Evolutionary conservation across 2,797 vertebrate genomes (phyloP), one percentile per base, ranked within the genome.

Genomic region (Buphagus erythrorhynchus): DNA sequence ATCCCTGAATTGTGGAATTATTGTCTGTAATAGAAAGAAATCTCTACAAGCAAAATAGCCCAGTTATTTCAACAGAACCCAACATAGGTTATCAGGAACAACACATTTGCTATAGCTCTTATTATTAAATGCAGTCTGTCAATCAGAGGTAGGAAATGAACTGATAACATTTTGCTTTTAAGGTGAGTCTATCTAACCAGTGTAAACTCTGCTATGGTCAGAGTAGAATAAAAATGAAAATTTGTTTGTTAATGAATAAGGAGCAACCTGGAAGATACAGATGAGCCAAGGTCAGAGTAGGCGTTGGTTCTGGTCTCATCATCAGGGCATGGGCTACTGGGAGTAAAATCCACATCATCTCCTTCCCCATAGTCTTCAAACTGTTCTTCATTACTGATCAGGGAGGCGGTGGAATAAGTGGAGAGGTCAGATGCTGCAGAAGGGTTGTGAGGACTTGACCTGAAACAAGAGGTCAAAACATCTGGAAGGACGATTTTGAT

Each of bases 361-460:
- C 98, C 99, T 97, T 99, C 99, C 29, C 99, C 99, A 66, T 99
- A 99, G 97, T 99, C 99, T 97, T 99, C 99, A 97, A 99, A 99
- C 97, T 99, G 99, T 83, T 99, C 99, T 98, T 99, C 99, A n/a
- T 98, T 99, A 96, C 98, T 98, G 96, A 98, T 97, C 95, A 99
- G 98, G 16, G 99, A 99, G 54, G 99, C 98, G 0, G 99, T 98
- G 48, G 99, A 99, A 86, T 98, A 99, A 3, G 99, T 99, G 10
- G 99, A 99, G 35, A 99, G 98, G 98, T 99, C 99, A 57, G 99
- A 99, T 11, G 98, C 98, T 77, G 99, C 98, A 4, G 98, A 99
- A 28, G 99, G 98, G 87, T 98, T 98, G 76, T 98, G 98, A 81
- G 97, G 98, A 89, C 97, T 98, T 92, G 98, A 98, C 98, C 99